A percentile compares a stretch with the other conserved stretches of the same genome.
Conservation (phyloP, 2,113 vertebrate genomes). For the Alligator sinensis region DNA sequence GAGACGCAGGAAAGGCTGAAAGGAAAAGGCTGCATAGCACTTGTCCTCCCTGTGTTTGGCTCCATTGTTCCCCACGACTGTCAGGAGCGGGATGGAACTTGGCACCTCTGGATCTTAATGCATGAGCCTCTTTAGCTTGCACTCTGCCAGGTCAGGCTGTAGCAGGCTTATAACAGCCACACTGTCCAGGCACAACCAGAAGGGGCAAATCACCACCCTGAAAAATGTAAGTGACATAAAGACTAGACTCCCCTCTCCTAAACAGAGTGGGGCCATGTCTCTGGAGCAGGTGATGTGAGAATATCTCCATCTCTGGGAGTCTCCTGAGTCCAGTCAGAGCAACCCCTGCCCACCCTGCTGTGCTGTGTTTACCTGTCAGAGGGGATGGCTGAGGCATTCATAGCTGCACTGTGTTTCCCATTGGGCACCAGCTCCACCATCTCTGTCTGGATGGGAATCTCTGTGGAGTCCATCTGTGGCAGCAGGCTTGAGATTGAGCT, state of each 20-base stretch:
- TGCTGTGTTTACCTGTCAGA: constrained; percentile 70
- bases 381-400: constrained; percentile 8
- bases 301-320: background rate
- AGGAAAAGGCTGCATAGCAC: background rate
- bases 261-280: background rate
- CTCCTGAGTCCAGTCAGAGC: background rate
- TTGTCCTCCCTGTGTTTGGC: background rate
- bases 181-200: too few relatives aligned
- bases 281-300: background rate
- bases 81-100: too few relatives aligned
- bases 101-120: too few relatives aligned
- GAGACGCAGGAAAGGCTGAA: too few relatives aligned
- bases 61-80: too few relatives aligned
- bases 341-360: background rate
- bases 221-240: too few relatives aligned
- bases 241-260: too few relatives aligned
- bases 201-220: too few relatives aligned
- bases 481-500: background rate
- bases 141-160: too few relatives aligned
- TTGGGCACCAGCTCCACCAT: constrained; percentile 86
- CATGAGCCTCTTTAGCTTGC: too few relatives aligned
- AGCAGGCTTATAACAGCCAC: too few relatives aligned
- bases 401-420: constrained; percentile 64
- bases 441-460: constrained; percentile 74
- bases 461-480: constrained; percentile 54